These are phyloP conservation scores for Sesamia inferens DNA, from an alignment of 2,888 invertebrate species.

Conservation along the genomic window DNA sequence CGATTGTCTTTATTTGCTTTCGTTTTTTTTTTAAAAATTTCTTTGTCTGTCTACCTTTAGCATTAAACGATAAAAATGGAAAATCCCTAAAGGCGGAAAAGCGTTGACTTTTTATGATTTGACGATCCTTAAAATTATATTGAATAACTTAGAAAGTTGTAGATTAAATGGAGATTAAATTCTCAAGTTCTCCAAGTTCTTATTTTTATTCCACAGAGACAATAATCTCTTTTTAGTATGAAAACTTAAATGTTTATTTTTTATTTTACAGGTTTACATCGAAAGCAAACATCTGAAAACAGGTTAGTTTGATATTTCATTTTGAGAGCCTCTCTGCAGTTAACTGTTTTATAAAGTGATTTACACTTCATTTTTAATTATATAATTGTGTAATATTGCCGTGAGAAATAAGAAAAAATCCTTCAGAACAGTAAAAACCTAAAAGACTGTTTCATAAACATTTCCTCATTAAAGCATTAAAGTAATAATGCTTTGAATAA, in stretches of 20 bases:
- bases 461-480: constrained; percentile 7
- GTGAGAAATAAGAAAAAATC: not conserved
- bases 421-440: not conserved
- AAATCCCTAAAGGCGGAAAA: constrained; percentile 20
- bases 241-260: not conserved
- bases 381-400: constrained; percentile 2
- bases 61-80: not conserved
- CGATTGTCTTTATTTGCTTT: constrained; percentile 17
- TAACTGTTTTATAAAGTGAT: not conserved
- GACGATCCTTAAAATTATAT: constrained; percentile 28
- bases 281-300: not conserved
- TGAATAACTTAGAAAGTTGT: constrained; percentile 31
- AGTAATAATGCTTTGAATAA: constrained; percentile 14
- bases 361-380: not conserved
- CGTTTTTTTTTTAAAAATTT: constrained; percentile 19
- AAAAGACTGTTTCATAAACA: constrained; percentile 11
- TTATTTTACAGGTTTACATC: constrained; percentile 9
- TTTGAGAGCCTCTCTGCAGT: not conserved
- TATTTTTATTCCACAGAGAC: not conserved
- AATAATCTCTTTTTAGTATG: not conserved
- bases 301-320: not conserved
- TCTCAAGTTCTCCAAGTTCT: not conserved
- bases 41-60: not conserved
- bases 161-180: constrained; percentile 16
- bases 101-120: constrained; percentile 11